Evolutionary conservation across 2,888 invertebrate genomes (phyloP).

Genomic region (Xanthorhoe designata): DNA sequence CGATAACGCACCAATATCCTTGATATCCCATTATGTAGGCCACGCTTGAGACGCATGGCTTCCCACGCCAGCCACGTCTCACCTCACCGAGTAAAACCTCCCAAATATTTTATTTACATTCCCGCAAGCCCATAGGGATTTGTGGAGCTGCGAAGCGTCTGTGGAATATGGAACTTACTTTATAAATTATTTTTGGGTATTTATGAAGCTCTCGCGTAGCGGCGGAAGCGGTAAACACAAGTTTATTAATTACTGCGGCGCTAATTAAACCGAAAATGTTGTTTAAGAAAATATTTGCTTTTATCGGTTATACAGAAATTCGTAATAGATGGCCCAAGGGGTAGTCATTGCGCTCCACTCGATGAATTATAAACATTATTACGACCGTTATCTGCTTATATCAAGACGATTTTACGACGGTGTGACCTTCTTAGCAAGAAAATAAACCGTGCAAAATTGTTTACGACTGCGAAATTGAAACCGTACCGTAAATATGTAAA

Average conservation of each 20-base stretch:
- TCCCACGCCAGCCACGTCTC: conserved; percentile 18
- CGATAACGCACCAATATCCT: conserved; percentile 61
- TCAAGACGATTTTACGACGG: conserved; percentile 57
- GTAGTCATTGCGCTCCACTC: conserved; percentile 52
- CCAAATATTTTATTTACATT: conserved; percentile 45
- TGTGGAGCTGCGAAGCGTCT: conserved; percentile 37
- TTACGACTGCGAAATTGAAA: conserved; percentile 55
- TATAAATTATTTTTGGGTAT: conserved; percentile 43
- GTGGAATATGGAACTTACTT: conserved; percentile 40
- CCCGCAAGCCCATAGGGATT: conserved; percentile 35
- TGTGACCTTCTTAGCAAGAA: conserved; percentile 54
- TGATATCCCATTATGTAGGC: conserved; percentile 48
- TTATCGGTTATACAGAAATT: conserved; percentile 35
- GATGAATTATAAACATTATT: conserved; percentile 67
- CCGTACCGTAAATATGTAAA: conserved; percentile 21
- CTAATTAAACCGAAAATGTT: conserved; percentile 42
- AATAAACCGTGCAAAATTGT: conserved; percentile 60
- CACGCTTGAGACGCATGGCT: conserved; percentile 30
- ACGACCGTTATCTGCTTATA: conserved; percentile 53
- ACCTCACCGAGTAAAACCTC: conserved; percentile 36
- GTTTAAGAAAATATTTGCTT: conserved; percentile 19
- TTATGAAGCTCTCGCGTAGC: conserved; percentile 43
- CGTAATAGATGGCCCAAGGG: conserved; percentile 38
- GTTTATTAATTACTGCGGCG: conserved; percentile 45
- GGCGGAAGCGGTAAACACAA: conserved; percentile 41